phyloP scores from a whole-genome alignment of 2,797 vertebrate genomes.

The Aselliscus stoliczkanus region DNA sequence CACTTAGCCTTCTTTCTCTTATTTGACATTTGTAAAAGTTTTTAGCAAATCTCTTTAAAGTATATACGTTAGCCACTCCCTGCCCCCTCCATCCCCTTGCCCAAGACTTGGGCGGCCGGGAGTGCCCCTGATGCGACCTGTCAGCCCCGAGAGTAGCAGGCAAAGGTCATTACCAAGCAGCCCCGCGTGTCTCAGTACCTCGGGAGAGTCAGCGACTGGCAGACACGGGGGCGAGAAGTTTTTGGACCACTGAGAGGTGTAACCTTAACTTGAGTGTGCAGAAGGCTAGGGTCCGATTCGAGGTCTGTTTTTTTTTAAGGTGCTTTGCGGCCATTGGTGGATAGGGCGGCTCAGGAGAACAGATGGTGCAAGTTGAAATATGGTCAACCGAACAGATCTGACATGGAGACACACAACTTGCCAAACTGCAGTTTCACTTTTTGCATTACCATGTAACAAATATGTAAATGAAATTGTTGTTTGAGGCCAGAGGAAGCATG shows the following conservation, averaged over 20 bases:
- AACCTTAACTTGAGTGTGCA: neutral
- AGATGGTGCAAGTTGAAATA: neutral
- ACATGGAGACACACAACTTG: neutral
- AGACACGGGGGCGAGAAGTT: neutral
- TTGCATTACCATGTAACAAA: neutral
- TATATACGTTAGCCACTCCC: no score
- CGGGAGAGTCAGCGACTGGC: neutral
- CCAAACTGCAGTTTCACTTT: neutral
- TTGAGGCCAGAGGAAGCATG: neutral
- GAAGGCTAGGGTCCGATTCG: neutral
- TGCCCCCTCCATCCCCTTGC: no score
- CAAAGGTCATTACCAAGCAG: neutral
- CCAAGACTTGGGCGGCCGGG: neutral
- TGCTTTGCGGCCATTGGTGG: neutral
- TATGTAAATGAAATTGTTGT: neutral
- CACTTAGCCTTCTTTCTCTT: neutral
- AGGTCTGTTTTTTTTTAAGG: neutral
- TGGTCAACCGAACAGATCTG: neutral
- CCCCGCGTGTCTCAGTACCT: neutral
- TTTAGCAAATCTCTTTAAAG: neutral
- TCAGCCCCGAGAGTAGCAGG: neutral
- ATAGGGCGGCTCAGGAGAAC: neutral
- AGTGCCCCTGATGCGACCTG: rapidly evolving
- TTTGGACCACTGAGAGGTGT: neutral
- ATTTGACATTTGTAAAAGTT: neutral